Conservation (phyloP, 2,888 invertebrate species). For the Eilema griseolum region DNA sequence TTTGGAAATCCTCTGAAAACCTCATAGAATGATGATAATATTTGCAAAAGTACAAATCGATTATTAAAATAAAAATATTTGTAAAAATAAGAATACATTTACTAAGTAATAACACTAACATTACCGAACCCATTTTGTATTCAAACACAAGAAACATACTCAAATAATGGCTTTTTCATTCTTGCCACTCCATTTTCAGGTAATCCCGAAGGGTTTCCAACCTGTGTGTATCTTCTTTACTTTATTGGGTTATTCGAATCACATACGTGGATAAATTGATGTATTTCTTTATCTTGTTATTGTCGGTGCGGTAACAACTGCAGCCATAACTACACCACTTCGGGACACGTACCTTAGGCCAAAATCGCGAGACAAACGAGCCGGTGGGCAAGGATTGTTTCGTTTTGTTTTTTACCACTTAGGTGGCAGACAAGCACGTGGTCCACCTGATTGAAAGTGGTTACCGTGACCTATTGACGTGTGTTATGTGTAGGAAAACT, state of each 20-base stretch:
- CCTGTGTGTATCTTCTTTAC: background rate
- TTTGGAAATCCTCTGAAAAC: no score
- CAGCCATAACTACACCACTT: background rate
- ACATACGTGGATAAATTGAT: slow-evolving; percentile 4
- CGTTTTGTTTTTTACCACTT: no score
- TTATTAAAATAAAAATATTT: no score
- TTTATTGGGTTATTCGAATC: background rate
- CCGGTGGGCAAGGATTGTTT: no score
- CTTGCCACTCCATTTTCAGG: background rate
- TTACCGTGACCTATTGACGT: no score
- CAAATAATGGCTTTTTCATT: background rate
- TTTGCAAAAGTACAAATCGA: no score
- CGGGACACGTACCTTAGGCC: no score
- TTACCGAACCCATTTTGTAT: background rate
- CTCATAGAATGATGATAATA: no score
- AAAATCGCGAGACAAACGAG: no score
- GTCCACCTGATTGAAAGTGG: no score
- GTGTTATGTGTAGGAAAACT: no score
- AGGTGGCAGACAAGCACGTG: no score
- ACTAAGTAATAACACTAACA: background rate
- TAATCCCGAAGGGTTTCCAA: background rate
- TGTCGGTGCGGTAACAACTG: background rate
- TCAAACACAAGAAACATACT: background rate
- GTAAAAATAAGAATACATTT: background rate
- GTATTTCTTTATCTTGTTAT: background rate